These are phyloP conservation scores for Eristalis tenax DNA, from an alignment of 2,888 invertebrate species.

Conservation along the genomic window DNA sequence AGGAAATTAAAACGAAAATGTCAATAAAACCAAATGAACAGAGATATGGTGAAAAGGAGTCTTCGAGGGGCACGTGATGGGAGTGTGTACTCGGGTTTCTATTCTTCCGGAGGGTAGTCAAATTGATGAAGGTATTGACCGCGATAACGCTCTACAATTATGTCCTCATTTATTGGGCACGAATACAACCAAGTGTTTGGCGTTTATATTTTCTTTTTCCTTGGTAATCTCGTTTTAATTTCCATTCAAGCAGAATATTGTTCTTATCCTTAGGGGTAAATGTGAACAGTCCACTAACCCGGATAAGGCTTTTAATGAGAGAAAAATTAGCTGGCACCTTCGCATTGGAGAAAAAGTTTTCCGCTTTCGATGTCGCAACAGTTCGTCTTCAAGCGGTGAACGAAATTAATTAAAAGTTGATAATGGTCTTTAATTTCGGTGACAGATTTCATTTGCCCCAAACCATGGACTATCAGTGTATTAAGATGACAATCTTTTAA, in stretches of 20 bases:
- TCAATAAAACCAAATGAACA: constrained; percentile 25
- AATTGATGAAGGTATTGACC: constrained; percentile 22
- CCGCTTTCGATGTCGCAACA: constrained; percentile 13
- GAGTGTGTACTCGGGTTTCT: background rate
- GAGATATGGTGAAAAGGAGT: background rate
- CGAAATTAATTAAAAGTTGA: constrained; percentile 55
- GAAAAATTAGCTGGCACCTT: constrained; percentile 53
- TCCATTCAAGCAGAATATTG: constrained; percentile 39
- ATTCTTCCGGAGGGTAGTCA: constrained; percentile 4
- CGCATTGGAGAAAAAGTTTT: constrained; percentile 26
- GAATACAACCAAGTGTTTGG: constrained; percentile 13
- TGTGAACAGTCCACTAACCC: constrained; percentile 34
- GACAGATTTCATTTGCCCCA: constrained; percentile 45
- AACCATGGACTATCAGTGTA: background rate
- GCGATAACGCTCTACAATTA: constrained; percentile 35
- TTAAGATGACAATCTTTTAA: constrained; percentile 7
- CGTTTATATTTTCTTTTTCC: background rate
- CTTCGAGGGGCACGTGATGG: background rate
- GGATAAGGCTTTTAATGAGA: constrained; percentile 56
- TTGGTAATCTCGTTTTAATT: constrained; percentile 14
- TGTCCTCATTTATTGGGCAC: constrained; percentile 47
- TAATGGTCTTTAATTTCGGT: constrained; percentile 42
- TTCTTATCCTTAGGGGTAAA: background rate
- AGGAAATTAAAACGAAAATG: constrained; percentile 60
- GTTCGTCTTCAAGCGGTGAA: constrained; percentile 23